A percentile compares a stretch with the other conserved stretches of the same genome.
These are phyloP conservation scores for Creontiades dilutus DNA, from an alignment of 2,888 invertebrate species.

Conservation along the genomic window DNA sequence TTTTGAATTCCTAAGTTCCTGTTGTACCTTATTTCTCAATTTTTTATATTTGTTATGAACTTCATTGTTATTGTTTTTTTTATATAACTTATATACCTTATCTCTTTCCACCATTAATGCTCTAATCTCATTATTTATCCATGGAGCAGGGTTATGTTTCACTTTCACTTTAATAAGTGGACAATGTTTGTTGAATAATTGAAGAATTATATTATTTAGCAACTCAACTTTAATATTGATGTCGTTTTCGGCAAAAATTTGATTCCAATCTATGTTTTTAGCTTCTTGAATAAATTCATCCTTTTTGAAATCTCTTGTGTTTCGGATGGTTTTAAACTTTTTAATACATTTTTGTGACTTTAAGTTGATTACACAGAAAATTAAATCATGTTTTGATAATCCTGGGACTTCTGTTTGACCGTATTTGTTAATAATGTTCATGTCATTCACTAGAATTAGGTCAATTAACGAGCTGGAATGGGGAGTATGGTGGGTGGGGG, in stretches of 20 bases:
- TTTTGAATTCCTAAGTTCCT: background rate
- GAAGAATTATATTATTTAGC: background rate
- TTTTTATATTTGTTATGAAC: background rate
- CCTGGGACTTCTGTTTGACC: background rate
- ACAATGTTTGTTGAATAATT: background rate
- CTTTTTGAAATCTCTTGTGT: background rate
- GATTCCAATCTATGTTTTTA: no score
- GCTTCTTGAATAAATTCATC: no score
- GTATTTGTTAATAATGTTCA: background rate
- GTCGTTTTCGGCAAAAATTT: background rate
- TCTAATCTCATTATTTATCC: slow-evolving; percentile 11
- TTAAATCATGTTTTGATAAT: slow-evolving; percentile 22
- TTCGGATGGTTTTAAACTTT: background rate
- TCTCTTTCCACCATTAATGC: background rate
- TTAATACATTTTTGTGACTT: background rate
- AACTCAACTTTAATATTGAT: background rate
- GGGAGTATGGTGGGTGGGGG: background rate
- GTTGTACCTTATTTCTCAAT: background rate
- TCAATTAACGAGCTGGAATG: slow-evolving; percentile 37
- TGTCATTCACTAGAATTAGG: slow-evolving; percentile 13
- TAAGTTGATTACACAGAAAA: slow-evolving; percentile 1
- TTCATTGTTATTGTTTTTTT: background rate
- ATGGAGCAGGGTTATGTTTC: background rate
- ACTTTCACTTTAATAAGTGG: background rate
- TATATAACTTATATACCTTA: background rate